These are phyloP conservation scores for Polyommatus iphigenia DNA, from an alignment of 2,888 invertebrate species.

Conservation along the genomic window DNA sequence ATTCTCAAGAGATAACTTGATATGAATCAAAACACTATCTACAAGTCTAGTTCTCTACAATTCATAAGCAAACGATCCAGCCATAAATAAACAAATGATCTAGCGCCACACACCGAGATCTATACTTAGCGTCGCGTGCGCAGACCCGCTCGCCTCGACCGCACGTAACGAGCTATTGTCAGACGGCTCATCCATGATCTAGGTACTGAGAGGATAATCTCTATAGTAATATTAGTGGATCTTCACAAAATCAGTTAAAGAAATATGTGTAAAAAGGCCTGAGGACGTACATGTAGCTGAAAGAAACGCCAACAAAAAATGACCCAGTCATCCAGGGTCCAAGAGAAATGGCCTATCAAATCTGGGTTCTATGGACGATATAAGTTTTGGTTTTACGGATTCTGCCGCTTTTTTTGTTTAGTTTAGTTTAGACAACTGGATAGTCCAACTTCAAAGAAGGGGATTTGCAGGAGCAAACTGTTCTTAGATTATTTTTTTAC, in stretches of 20 bases:
- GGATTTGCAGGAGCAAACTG: no score
- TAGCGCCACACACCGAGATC: constrained; percentile 13
- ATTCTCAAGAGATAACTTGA: no score
- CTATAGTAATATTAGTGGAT: not conserved
- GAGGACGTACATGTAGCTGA: no score
- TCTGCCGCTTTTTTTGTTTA: no score
- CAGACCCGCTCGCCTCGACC: constrained; percentile 47
- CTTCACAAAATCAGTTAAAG: not conserved
- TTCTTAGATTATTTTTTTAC: not conserved
- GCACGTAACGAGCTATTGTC: constrained; percentile 57
- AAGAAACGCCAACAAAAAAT: no score
- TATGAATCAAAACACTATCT: not conserved
- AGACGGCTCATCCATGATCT: constrained; percentile 32
- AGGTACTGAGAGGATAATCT: not conserved
- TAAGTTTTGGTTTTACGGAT: no score
- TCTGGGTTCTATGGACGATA: no score
- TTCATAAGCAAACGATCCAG: not conserved
- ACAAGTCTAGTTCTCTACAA: not conserved
- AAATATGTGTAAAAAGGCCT: no score
- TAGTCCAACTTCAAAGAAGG: no score
- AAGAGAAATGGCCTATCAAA: no score
- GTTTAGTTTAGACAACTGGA: no score
- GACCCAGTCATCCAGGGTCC: not conserved
- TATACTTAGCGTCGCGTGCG: constrained; percentile 49
- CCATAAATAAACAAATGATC: not conserved